Base-by-base conservation (phyloP, 2,888 invertebrate genomes). In the Thymelicus lineola region DNA sequence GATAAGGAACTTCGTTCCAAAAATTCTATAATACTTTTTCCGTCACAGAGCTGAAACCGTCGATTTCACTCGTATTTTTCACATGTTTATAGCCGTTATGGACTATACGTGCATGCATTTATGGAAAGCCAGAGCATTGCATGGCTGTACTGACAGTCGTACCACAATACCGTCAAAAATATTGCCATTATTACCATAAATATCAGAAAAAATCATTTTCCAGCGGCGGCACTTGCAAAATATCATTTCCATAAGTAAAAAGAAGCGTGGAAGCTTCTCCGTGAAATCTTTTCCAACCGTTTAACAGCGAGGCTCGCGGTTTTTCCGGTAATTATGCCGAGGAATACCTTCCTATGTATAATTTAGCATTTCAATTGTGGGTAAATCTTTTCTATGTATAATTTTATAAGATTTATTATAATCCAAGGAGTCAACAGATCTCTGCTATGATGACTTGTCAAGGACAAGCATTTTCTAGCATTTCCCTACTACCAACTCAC, bases 241-340 rank as follows among this genome's bases (percentile, higher is more conserved):
- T 28, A 67, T 17, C 45, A 67, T 67, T 67, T 67, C 55, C 61
- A 67, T 68, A 68, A 67, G 45, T 62, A 62, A 62, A 53, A 17
- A 61, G 60, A 62, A 62, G 46, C 60, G 53, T 61, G 38, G 42
- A 45, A 36, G 20, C 36, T 53, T 61, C 28, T 20, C 28, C 42
- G 55, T 17, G 55, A 62, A 68, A 68, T 62, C 61, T 68, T 68
- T 68, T 68, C 46, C 55, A 46, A 68, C 60, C 61, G 35, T 67
- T 68, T 68, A 68, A 61, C 15, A 53, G 42, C 28, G 12, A 42
- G 35, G 53, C 9, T 12, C 6, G 10, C 50, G 50, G 50, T 20
- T 53, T n/a, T 53, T 53, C 53, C 53, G 9, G 53, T 53, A 53
- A 53, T 53, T 53, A 53, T 17, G 12, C 53, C 20, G 17, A 53